A percentile compares a stretch with the other conserved stretches of the same genome.
phyloP scores from a whole-genome alignment of 2,113 vertebrate genomes.

The Willisornis vidua region DNA sequence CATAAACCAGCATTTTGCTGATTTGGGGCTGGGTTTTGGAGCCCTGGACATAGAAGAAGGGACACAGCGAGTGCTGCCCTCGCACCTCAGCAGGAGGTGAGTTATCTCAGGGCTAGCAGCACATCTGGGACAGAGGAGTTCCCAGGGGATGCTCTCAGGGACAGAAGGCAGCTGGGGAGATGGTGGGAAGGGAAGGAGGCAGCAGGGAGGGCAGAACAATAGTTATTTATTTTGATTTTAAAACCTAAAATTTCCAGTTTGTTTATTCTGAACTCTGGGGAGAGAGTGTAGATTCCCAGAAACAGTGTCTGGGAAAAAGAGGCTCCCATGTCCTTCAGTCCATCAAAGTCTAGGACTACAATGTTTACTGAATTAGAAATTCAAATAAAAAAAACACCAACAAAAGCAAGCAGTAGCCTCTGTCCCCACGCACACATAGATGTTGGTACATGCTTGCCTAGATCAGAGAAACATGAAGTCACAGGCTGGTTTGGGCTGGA shows the following conservation, averaged over 20 bases:
- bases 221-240: constrained; percentile 43
- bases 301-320: constrained; percentile 32
- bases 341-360: not conserved
- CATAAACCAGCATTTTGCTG: not conserved
- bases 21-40: not conserved
- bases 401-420: not conserved
- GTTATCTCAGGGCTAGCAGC: not conserved
- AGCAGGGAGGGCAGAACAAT: not conserved
- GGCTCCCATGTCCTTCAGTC: not conserved
- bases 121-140: not conserved
- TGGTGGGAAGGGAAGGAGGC: constrained; percentile 27
- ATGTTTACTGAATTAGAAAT: not conserved
- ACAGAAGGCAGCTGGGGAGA: constrained; percentile 10
- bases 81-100: not conserved
- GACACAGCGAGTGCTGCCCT: not conserved
- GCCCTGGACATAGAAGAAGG: not conserved
- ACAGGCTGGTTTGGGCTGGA: not conserved
- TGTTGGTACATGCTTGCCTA: not conserved
- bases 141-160: not conserved
- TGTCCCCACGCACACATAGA: not conserved
- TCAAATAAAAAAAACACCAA: not conserved
- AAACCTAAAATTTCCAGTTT: constrained; percentile 20
- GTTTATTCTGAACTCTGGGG: not conserved
- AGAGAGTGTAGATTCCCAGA: not conserved
- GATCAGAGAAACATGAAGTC: not conserved